Evolutionary conservation across 2,888 invertebrate species (phyloP), one percentile per base, ranked within the genome.

Genomic region (Drosophila diplacantha): DNA sequence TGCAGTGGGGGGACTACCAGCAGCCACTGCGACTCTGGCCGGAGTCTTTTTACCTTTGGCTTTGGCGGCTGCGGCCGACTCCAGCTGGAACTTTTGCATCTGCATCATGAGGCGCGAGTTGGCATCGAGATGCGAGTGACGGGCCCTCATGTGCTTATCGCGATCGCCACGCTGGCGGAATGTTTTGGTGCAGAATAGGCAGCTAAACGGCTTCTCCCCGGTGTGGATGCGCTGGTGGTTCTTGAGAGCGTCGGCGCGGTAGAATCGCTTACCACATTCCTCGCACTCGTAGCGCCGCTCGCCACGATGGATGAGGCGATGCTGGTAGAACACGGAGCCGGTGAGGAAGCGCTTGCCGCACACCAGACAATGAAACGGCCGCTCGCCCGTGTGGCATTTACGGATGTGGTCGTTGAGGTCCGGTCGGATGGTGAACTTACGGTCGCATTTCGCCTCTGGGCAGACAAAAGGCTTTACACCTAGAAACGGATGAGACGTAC

Each of bases 401-500:
- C 92, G 88, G 16, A 91, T 91, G 64, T 92, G 92, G 77, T 92
- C 92, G 62, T 92, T 91, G 22, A 92, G 85, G 80, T 92, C 92
- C 0, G 92, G 92, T 24, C 92, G 89, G 38, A 92, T 92, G 3
- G 92, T 92, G 69, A 92, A 92, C 69, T 90, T 89, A 0, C 92
- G 90, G 53, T 90, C 90, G 72, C 92, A 92, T 4, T 91, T 91
- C 63, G 90, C 90, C 71, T 90, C 90, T 5, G 90, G 89, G 68
- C 92, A 92, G 6, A 90, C 91, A 74, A 92, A 92, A 0, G 92
- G 92, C 74, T 92, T 92, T 0, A 92, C 91, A 6, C 91, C 92
- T 91, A 64, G 5, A 6, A 61, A 20, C 20, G 20, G 5, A 14
- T n/a, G 14, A 9, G 2, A 29, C 7, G 5, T 14, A 9, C 8